Evolutionary conservation across 2,888 invertebrate genomes (phyloP).

Genomic region (Sarcophaga subvicina): DNA sequence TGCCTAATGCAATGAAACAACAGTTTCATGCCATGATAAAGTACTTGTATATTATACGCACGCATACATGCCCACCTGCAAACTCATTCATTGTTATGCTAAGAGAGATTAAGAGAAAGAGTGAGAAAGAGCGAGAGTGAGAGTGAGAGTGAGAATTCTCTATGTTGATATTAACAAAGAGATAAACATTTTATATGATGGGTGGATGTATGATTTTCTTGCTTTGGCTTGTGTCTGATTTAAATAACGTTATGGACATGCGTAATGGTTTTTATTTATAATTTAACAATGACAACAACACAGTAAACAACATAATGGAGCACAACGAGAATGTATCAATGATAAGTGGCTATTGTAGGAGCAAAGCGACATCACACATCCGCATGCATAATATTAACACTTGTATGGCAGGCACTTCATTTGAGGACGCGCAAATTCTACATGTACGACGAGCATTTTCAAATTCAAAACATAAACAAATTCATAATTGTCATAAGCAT

Average conservation of each 20-base stretch:
- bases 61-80: neutral
- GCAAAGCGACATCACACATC: constrained; percentile 6
- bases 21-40: neutral
- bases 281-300: constrained; percentile 24
- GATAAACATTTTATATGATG: constrained; percentile 22
- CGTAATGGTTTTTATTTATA: constrained; percentile 60
- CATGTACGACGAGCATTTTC: neutral
- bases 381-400: neutral
- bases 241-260: constrained; percentile 56
- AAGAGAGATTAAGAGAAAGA: neutral
- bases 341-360: neutral
- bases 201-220: constrained; percentile 37
- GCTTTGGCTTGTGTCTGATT: constrained; percentile 5
- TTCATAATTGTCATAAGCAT: neutral
- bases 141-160: constrained; percentile 20
- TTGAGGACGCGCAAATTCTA: constrained; percentile 47
- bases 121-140: constrained; percentile 12
- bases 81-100: neutral
- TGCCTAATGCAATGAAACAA: constrained; percentile 38
- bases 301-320: neutral
- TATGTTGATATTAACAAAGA: constrained; percentile 12
- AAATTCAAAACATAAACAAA: constrained; percentile 9
- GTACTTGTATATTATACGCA: neutral
- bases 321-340: constrained; percentile 28
- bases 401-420: constrained; percentile 31